Base-by-base conservation (phyloP, 2,797 vertebrate genomes). In the Siniperca undulata region DNA sequence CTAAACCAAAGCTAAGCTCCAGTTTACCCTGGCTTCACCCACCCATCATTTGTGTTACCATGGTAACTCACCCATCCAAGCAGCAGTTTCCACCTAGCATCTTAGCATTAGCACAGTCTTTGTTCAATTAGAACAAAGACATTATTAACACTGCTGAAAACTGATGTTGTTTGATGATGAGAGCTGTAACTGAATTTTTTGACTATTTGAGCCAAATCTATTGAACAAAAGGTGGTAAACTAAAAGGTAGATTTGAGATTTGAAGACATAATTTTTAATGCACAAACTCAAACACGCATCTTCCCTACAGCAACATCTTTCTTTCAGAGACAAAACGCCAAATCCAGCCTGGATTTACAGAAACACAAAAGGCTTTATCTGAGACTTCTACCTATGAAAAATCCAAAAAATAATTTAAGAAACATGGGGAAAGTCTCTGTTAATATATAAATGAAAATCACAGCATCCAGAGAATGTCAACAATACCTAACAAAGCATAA, bases 21-120 rank as follows among this genome's bases (percentile, higher is more conserved):
- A 68, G 81, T 80, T 86, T 78, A 86, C 83, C 86, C 83, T 42
- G 38, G 77, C 65, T 91, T 89, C 69, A 74, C 62, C 56, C 80
- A 80, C 59, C 62, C 70, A 74, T 83, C 68, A 27, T 80, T 72
- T 70, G 4, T 67, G 55, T 75, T 44, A 78, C 55, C 66, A 71
- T 64, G 60, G 27, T 74, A 75, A 81, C 61, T 74, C 74, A 85
- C 66, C 34, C 50, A 79, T 58, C n/a, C 75, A 40, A 71, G 64
- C 68, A 27, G 76, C 9, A 5, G 64, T 48, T 71, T 84, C 83
- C 80, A 81, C 3, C 12, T n/a, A 80, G 88, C 88, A 88, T 89
- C 58, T 85, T 86, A 75, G 82, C 73, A 53, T 74, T 60, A 78
- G 72, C 59, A 70, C 55, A 64, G 38, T 50, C 55, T 74, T 68